Evolutionary conservation across 2,888 invertebrate species (phyloP).

Genomic region (Anoncus sp.): DNA sequence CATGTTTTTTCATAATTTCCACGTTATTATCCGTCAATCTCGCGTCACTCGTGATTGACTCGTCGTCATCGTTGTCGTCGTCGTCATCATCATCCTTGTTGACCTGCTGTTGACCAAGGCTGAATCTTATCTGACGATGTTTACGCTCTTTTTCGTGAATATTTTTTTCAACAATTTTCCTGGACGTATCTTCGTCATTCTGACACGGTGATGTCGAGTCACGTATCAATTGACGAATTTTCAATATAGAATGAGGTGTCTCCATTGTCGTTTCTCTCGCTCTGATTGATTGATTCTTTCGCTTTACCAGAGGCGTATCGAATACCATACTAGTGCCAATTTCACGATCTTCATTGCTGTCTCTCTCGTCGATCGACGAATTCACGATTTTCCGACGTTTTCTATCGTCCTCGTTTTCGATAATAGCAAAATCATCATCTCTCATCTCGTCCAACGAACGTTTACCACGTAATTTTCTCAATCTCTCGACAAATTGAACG

Average conservation of each 20-base stretch:
- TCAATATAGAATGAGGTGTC: conserved; percentile 81
- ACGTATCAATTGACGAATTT: conserved; percentile 78
- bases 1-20: neutral
- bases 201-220: conserved; percentile 71
- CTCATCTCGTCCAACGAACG: conserved; percentile 71
- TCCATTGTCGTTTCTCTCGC: conserved; percentile 57
- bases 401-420: conserved; percentile 40
- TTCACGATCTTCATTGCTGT: conserved; percentile 35
- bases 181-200: neutral
- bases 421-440: conserved; percentile 51
- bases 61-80: conserved; percentile 2
- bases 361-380: neutral
- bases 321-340: conserved; percentile 68
- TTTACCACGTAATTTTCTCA: conserved; percentile 66
- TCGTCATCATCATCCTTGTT: conserved; percentile 39
- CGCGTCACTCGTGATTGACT: too few relatives aligned
- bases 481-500: conserved; percentile 73
- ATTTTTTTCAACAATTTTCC: conserved; percentile 39
- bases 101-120: conserved; percentile 69
- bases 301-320: conserved; percentile 78
- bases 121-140: conserved; percentile 79
- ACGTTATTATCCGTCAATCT: neutral
- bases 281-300: conserved; percentile 68
- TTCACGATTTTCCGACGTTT: conserved; percentile 57
- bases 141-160: conserved; percentile 64